phyloP scores from a whole-genome alignment of 2,113 vertebrate species.

The Calidris pugnax region DNA sequence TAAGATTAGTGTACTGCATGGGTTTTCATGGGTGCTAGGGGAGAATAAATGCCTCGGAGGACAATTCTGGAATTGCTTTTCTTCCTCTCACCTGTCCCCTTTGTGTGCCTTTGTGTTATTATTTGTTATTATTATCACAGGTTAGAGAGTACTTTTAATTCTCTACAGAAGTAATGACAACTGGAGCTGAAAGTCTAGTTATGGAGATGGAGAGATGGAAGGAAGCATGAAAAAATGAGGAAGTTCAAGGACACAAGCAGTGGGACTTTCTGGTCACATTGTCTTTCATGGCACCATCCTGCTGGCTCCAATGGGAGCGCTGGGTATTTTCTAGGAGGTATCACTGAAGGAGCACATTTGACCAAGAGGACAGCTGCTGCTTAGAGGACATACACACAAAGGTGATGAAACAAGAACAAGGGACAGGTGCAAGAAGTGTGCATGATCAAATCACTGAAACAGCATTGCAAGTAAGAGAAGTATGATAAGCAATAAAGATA shows the following conservation, averaged over 20 bases:
- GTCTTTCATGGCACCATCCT: neutral
- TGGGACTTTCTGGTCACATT: neutral
- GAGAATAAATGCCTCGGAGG: neutral
- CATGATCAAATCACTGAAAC: rapidly evolving
- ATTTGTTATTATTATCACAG: neutral
- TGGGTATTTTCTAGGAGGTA: neutral
- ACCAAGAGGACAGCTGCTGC: neutral
- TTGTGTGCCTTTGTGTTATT: neutral
- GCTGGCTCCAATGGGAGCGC: neutral
- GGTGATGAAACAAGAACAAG: neutral
- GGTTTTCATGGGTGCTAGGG: neutral
- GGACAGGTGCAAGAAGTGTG: neutral
- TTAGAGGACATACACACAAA: neutral
- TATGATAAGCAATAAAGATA: neutral
- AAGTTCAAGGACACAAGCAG: neutral
- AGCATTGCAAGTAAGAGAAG: neutral
- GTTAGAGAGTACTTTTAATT: neutral
- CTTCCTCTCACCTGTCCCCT: neutral
- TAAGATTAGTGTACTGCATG: neutral
- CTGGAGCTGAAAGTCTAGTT: neutral
- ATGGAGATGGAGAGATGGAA: neutral
- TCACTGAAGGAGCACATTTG: neutral
- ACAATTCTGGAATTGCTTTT: neutral
- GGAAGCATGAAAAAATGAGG: neutral
- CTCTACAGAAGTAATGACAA: neutral